phyloP scores from a whole-genome alignment of 2,888 invertebrate genomes.

The Athalia circularis region DNA sequence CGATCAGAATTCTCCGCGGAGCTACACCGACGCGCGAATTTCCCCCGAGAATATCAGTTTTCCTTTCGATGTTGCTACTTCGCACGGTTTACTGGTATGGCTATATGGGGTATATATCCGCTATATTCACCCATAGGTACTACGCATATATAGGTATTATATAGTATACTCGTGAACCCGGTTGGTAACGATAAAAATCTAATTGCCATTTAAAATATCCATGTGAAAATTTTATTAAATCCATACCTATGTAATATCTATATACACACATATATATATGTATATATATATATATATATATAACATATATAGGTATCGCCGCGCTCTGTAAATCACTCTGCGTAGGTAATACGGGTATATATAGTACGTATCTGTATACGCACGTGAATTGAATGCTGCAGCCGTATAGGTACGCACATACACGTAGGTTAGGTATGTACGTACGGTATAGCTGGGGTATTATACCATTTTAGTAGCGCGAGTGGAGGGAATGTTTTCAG shows the following conservation, averaged over 20 bases:
- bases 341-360: not conserved
- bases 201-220: slow-evolving; percentile 36
- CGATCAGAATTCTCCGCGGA: not conserved
- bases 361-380: not conserved
- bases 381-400: slow-evolving; percentile 26
- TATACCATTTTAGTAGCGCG: not conserved
- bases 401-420: not conserved
- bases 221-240: slow-evolving; percentile 32
- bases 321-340: slow-evolving; percentile 30
- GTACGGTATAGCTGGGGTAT: not conserved
- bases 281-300: too few relatives aligned
- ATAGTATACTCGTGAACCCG: not conserved
- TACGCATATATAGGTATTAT: too few relatives aligned
- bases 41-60: slow-evolving; percentile 39
- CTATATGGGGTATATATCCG: too few relatives aligned
- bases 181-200: slow-evolving; percentile 14
- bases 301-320: not conserved
- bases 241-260: not conserved
- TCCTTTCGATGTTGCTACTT: slow-evolving; percentile 5
- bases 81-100: not conserved
- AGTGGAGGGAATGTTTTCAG: slow-evolving; percentile 23
- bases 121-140: too few relatives aligned
- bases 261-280: too few relatives aligned
- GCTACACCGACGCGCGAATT: not conserved
- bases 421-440: not conserved